Evolutionary conservation across 2,888 invertebrate genomes (phyloP).

Genomic region (Abrostola triplasia): DNA sequence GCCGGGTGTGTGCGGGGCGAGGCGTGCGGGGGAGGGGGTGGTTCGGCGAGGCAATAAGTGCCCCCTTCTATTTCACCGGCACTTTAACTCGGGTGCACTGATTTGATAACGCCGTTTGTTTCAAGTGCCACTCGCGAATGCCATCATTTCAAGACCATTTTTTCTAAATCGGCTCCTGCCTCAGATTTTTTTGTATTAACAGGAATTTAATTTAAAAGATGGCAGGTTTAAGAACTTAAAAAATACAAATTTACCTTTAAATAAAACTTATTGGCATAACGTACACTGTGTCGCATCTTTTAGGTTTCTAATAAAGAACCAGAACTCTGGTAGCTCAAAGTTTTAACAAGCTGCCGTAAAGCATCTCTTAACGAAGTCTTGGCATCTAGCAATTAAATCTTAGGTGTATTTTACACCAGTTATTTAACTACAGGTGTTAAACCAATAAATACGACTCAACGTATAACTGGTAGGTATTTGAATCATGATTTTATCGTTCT

Average conservation of each 20-base stretch:
- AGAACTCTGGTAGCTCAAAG: too few species aligned
- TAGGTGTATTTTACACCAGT: too few species aligned
- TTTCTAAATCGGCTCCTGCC: constrained; percentile 61
- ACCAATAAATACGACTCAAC: too few species aligned
- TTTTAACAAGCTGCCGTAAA: too few species aligned
- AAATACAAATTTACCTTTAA: background rate
- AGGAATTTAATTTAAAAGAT: constrained; percentile 65
- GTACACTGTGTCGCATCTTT: too few species aligned
- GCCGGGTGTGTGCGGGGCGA: constrained; percentile 40
- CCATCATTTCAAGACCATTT: constrained; percentile 76
- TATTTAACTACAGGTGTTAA: too few species aligned
- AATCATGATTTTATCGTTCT: too few species aligned
- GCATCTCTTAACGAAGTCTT: too few species aligned
- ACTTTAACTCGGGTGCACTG: constrained; percentile 87
- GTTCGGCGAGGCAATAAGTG: constrained; percentile 79
- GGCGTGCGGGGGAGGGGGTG: constrained; percentile 43
- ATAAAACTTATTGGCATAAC: too few species aligned
- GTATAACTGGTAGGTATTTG: too few species aligned
- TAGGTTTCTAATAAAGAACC: too few species aligned
- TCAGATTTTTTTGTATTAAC: constrained; percentile 61
- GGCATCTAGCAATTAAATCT: too few species aligned
- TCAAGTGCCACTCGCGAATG: constrained; percentile 78
- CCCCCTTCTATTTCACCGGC: constrained; percentile 85
- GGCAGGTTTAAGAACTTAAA: constrained; percentile 32
- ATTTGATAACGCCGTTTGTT: constrained; percentile 88